Evolutionary conservation across 1,140 invertebrate genomes (phyloP).

Genomic region (Trachymyrmex septentrionalis): DNA sequence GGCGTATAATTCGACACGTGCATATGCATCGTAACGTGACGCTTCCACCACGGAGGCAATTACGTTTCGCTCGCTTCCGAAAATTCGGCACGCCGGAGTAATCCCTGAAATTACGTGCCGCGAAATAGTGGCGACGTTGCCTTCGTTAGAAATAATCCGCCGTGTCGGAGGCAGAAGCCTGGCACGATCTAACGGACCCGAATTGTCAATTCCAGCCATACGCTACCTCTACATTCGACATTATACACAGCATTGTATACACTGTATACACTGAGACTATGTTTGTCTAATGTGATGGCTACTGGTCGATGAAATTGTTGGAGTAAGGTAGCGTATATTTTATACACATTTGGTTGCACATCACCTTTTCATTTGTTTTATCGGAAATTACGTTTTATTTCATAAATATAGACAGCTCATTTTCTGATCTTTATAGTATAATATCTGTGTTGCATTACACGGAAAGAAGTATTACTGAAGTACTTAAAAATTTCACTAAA

Average conservation of each 20-base stretch:
- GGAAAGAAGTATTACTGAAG: too few relatives aligned
- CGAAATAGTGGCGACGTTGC: conserved; percentile 28
- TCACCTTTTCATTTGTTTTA: background rate
- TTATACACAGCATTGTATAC: conserved; percentile 65
- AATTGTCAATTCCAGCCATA: conserved; percentile 69
- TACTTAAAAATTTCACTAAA: too few relatives aligned
- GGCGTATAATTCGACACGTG: background rate
- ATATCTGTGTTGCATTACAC: too few relatives aligned
- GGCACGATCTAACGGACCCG: conserved; percentile 5
- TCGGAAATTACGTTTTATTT: background rate
- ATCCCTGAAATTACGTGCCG: conserved; percentile 53
- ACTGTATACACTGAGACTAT: conserved; percentile 36
- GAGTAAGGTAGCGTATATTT: conserved; percentile 2
- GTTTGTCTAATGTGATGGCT: conserved; percentile 70
- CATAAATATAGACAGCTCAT: too few relatives aligned
- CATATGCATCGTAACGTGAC: conserved; percentile 41
- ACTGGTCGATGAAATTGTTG: conserved; percentile 6
- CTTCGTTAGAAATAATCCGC: conserved; percentile 62
- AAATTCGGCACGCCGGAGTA: conserved; percentile 39
- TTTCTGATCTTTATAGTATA: too few relatives aligned
- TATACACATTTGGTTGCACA: conserved; percentile 12
- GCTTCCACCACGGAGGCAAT: conserved; percentile 29
- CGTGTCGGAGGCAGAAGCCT: background rate
- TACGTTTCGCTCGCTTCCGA: conserved; percentile 39
- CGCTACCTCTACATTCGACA: conserved; percentile 55